These are phyloP conservation scores for Mythimna pallens DNA, from an alignment of 2,888 invertebrate genomes.

Conservation along the genomic window DNA sequence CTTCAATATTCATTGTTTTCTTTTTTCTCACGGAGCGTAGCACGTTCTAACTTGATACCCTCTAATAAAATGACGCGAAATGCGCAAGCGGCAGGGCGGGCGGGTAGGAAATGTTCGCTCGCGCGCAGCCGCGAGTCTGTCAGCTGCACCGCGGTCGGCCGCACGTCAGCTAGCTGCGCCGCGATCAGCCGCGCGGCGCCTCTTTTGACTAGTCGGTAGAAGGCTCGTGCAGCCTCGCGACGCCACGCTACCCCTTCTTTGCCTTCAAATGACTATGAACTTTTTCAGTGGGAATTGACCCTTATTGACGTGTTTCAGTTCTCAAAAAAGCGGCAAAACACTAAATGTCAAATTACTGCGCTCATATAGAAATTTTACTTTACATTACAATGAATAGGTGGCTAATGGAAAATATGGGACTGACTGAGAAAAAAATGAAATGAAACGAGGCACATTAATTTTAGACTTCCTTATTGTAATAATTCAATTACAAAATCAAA, in stretches of 20 bases:
- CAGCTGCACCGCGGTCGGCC: conserved; percentile 20
- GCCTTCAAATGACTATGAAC: conserved; percentile 11
- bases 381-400: too few species aligned
- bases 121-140: conserved; percentile 24
- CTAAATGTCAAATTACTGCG: too few species aligned
- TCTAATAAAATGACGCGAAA: conserved; percentile 14
- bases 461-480: too few species aligned
- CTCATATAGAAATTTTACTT: too few species aligned
- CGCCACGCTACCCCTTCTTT: conserved; percentile 17
- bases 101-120: conserved; percentile 14
- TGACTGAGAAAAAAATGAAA: too few species aligned
- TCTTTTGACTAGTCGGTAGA: conserved; percentile 24
- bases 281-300: too few species aligned
- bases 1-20: conserved; percentile 9
- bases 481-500: too few species aligned
- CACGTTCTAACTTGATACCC: conserved; percentile 17
- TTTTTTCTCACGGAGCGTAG: conserved; percentile 10
- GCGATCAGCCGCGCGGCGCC: conserved; percentile 19
- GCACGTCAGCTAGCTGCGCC: conserved; percentile 18
- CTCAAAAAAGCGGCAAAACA: too few species aligned
- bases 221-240: conserved; percentile 23
- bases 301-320: too few species aligned
- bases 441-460: too few species aligned
- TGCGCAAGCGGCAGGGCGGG: conserved; percentile 16
- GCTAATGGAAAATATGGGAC: too few species aligned